phyloP scores from a whole-genome alignment of 2,888 invertebrate genomes.

The Brenthis daphne region DNA sequence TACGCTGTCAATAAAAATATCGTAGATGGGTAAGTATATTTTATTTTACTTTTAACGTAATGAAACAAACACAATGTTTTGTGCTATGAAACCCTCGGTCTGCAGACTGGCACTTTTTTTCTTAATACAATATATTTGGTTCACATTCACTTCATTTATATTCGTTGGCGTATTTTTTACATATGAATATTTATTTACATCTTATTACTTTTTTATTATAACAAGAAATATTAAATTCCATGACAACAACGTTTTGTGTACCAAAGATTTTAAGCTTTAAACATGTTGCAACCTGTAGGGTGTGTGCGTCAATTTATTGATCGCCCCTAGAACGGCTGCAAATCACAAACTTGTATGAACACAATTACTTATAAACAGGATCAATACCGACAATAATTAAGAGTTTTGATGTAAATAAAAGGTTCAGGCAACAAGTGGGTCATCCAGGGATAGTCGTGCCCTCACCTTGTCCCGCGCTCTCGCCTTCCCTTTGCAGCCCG shows the following conservation, averaged over 20 bases:
- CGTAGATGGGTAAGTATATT: no score
- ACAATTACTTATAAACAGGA: constrained; percentile 23
- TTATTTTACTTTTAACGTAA: no score
- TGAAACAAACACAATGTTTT: no score
- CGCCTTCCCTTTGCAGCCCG: constrained; percentile 41
- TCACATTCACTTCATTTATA: no score
- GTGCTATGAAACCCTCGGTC: no score
- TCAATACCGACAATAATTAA: constrained; percentile 36
- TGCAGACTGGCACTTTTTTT: no score
- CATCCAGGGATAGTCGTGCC: constrained; percentile 55
- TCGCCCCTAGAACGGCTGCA: constrained; percentile 30
- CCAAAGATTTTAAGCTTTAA: constrained; percentile 18
- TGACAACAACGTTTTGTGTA: constrained; percentile 12
- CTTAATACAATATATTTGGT: no score
- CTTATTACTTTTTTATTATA: background rate
- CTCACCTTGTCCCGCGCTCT: constrained; percentile 36
- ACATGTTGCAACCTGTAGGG: constrained; percentile 37
- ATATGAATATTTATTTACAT: background rate
- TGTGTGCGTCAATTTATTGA: constrained; percentile 42
- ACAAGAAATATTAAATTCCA: constrained; percentile 24
- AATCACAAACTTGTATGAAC: constrained; percentile 30
- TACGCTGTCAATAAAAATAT: no score
- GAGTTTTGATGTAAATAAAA: constrained; percentile 59
- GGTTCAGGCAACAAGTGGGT: constrained; percentile 79
- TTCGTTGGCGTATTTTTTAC: background rate